phyloP scores from a whole-genome alignment of 2,797 vertebrate species.

The Varecia variegata region DNA sequence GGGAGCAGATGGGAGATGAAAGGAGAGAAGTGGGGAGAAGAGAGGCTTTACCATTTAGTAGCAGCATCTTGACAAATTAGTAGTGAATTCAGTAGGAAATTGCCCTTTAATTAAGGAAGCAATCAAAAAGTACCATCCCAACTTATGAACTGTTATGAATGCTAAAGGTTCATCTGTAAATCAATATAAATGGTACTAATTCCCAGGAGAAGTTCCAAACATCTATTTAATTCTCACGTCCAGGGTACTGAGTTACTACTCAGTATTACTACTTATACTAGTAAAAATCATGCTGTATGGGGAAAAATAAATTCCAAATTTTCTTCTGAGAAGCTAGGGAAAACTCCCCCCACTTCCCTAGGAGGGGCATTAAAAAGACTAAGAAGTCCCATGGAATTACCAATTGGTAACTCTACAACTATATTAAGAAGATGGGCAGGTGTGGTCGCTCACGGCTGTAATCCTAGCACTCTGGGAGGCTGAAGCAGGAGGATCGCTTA shows the following conservation, averaged over 20 bases:
- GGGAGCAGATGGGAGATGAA: background rate
- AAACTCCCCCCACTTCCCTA: background rate
- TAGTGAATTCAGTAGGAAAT: background rate
- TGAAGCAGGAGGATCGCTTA: too few relatives aligned
- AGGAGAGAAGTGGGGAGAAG: background rate
- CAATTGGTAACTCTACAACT: background rate
- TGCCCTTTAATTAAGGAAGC: background rate
- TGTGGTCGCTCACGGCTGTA: too few relatives aligned
- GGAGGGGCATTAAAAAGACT: background rate
- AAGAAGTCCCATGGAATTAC: background rate
- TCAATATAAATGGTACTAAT: background rate
- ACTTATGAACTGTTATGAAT: background rate
- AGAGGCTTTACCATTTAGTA: conserved; percentile 29
- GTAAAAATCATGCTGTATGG: background rate
- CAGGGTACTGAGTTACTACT: background rate
- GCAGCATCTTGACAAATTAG: background rate
- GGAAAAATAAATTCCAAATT: background rate
- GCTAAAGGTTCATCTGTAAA: background rate
- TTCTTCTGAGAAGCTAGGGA: background rate
- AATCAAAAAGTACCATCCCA: background rate
- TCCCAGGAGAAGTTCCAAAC: background rate
- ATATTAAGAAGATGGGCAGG: background rate
- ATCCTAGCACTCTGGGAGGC: too few relatives aligned
- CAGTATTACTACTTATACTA: background rate
- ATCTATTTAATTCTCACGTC: background rate